Percentiles rank a stretch among this genome's conserved stretches.
Evolutionary conservation across 2,888 invertebrate genomes (phyloP).

Genomic region (Orthosia gracilis): DNA sequence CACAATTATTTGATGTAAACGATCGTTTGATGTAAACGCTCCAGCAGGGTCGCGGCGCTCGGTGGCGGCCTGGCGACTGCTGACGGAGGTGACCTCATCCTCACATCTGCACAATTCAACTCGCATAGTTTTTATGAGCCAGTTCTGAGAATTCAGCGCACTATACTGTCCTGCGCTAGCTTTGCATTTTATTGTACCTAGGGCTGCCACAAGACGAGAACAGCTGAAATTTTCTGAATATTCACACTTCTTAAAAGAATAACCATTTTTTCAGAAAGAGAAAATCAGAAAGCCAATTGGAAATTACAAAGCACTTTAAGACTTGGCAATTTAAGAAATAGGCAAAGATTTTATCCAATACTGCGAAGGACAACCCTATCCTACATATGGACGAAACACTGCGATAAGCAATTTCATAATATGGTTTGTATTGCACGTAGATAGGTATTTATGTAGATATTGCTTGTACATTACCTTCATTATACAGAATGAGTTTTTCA

Average conservation of each 20-base stretch:
- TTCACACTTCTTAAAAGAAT: background rate
- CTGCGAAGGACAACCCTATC: conserved; percentile 20
- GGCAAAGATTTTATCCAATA: background rate
- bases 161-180: conserved; percentile 17
- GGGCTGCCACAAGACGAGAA: background rate
- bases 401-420: conserved; percentile 34
- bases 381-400: conserved; percentile 7
- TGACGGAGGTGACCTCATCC: conserved; percentile 61
- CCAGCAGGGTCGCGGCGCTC: conserved; percentile 22
- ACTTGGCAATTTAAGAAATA: background rate
- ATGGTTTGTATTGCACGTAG: background rate
- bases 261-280: background rate
- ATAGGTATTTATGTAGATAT: background rate
- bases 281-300: background rate
- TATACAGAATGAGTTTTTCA: too few species aligned
- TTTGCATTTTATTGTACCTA: conserved; percentile 16
- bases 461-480: conserved; percentile 1
- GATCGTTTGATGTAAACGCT: conserved; percentile 25
- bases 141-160: conserved; percentile 47
- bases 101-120: conserved; percentile 63
- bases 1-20: conserved; percentile 28
- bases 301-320: background rate
- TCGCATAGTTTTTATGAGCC: conserved; percentile 37
- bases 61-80: conserved; percentile 30
- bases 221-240: background rate